Percentiles rank a stretch among this genome's conserved stretches.
These are phyloP conservation scores for Heliconius cydno DNA, from an alignment of 2,888 invertebrate species.

Conservation along the genomic window DNA sequence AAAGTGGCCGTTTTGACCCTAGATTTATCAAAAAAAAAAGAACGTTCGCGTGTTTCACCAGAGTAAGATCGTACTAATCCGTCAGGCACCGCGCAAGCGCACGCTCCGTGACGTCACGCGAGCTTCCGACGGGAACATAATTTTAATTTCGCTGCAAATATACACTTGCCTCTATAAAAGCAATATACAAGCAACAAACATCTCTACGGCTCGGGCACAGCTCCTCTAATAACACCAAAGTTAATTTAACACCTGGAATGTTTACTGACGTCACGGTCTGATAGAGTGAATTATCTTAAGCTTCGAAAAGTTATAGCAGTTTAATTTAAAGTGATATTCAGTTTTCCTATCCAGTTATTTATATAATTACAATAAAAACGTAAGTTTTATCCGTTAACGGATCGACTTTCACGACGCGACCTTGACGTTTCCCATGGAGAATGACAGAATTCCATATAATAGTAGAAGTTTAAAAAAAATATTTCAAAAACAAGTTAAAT, in stretches of 20 bases:
- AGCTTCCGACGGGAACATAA: constrained; percentile 59
- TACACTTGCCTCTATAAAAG: constrained; percentile 42
- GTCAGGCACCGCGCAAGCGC: constrained; percentile 61
- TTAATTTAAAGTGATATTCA: constrained; percentile 41
- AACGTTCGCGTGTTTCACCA: constrained; percentile 58
- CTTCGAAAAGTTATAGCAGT: constrained; percentile 47
- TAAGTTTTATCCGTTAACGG: constrained; percentile 26
- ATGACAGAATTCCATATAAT: constrained; percentile 50
- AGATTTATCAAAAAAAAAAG: constrained; percentile 53
- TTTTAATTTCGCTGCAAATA: constrained; percentile 53
- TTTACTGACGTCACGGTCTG: constrained; percentile 61
- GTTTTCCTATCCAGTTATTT: constrained; percentile 31
- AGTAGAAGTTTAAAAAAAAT: constrained; percentile 53
- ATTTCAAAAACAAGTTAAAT: constrained; percentile 53
- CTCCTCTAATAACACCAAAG: constrained; percentile 17
- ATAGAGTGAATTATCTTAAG: constrained; percentile 57
- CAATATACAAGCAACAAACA: constrained; percentile 37
- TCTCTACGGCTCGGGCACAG: constrained; percentile 38
- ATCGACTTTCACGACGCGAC: constrained; percentile 35
- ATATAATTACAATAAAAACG: constrained; percentile 31
- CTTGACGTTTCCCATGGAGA: constrained; percentile 51
- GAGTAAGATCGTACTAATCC: constrained; percentile 63
- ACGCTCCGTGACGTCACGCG: constrained; percentile 66
- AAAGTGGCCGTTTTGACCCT: constrained; percentile 51
- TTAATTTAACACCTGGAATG: constrained; percentile 45